These are phyloP conservation scores for Aphidius gifuensis DNA, from an alignment of 1,140 invertebrate species.

Conservation along the genomic window DNA sequence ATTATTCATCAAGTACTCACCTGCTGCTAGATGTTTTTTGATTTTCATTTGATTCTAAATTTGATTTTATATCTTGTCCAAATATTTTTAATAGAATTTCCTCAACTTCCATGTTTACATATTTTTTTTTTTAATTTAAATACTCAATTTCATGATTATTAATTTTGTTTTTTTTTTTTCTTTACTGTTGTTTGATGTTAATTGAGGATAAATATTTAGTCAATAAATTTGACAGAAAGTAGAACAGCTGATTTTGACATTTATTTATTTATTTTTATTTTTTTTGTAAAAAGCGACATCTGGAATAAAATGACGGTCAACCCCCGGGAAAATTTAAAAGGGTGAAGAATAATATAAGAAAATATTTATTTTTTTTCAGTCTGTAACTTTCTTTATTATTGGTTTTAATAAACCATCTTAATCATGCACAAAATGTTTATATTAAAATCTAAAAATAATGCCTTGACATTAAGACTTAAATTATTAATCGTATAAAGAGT, in stretches of 20 bases:
- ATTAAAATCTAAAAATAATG: too few relatives aligned
- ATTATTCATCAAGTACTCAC: too few relatives aligned
- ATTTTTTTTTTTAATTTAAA: neutral
- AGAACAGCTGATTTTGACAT: slow-evolving; percentile 12
- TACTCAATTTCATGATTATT: neutral
- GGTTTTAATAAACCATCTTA: neutral
- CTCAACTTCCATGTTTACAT: slow-evolving; percentile 31
- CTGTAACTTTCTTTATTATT: slow-evolving; percentile 5
- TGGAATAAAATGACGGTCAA: too few relatives aligned
- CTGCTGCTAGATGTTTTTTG: too few relatives aligned
- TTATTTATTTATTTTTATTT: slow-evolving; percentile 5
- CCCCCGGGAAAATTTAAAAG: too few relatives aligned
- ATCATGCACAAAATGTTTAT: neutral
- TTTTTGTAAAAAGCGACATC: slow-evolving; percentile 7
- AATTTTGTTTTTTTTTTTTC: neutral
- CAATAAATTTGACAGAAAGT: neutral
- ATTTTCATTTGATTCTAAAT: slow-evolving; percentile 13
- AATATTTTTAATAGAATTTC: slow-evolving; percentile 41
- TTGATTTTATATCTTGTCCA: slow-evolving; percentile 28
- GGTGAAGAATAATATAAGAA: neutral
- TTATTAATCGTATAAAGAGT: neutral
- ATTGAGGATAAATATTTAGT: neutral
- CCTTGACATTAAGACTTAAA: neutral
- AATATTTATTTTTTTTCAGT: neutral
- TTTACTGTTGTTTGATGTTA: neutral